These are phyloP conservation scores for Grallaria varia DNA, from an alignment of 2,113 vertebrate genomes.

Conservation along the genomic window DNA sequence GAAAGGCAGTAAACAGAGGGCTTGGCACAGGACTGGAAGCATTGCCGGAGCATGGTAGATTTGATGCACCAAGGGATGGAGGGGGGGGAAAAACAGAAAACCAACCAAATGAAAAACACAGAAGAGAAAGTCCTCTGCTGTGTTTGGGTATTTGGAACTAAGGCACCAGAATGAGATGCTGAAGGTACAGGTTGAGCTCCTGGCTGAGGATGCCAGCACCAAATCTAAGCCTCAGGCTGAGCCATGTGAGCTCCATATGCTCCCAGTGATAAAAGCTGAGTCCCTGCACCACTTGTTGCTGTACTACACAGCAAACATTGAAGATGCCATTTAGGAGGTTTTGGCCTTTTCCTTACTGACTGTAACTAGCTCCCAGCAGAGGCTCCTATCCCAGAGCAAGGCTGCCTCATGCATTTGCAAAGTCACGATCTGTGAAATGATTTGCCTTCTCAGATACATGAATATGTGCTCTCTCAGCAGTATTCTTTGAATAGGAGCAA, in stretches of 20 bases:
- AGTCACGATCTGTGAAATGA: background rate
- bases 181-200: background rate
- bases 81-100: rapidly evolving
- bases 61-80: background rate
- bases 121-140: background rate
- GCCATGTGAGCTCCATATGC: background rate
- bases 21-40: background rate
- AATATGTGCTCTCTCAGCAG: background rate
- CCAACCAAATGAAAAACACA: background rate
- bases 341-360: background rate
- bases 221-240: background rate
- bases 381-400: background rate
- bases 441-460: background rate
- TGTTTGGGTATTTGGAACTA: background rate
- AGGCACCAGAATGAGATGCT: background rate
- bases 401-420: background rate
- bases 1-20: background rate
- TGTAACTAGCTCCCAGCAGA: background rate
- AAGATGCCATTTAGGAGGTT: background rate
- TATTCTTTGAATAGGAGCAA: background rate
- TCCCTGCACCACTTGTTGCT: background rate
- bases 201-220: background rate
- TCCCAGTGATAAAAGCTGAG: background rate
- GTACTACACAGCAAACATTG: background rate
- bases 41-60: background rate